Conservation (phyloP, 2,797 vertebrate species). For the Kryptolebias ocellatus region DNA sequence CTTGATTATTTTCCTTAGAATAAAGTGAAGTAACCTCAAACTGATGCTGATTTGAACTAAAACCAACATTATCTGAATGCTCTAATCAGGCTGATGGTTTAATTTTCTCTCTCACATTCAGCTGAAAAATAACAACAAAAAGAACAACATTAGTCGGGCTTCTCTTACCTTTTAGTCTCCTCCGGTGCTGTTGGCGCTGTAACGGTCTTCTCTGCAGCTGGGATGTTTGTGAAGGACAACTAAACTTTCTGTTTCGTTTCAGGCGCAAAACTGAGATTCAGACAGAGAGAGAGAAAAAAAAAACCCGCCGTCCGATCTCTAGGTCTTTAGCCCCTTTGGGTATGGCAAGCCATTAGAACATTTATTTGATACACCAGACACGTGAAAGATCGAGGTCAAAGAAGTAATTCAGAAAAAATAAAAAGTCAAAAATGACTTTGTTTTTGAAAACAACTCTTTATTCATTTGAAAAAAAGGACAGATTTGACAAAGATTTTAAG, state of each 20-base stretch:
- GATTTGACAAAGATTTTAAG: too few relatives aligned
- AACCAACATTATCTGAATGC: too few relatives aligned
- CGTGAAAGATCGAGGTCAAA: neutral
- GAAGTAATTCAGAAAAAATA: neutral
- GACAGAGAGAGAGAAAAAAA: neutral
- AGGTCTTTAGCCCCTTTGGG: neutral
- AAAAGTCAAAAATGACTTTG: neutral
- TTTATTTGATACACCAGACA: neutral
- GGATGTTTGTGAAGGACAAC: fast-evolving
- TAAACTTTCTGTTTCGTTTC: slow-evolving; percentile 39
- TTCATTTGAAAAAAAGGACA: neutral
- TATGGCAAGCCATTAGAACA: neutral
- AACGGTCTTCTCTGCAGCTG: neutral
- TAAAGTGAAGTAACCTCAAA: too few relatives aligned
- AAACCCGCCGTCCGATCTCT: neutral
- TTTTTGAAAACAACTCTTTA: neutral
- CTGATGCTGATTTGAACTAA: too few relatives aligned
- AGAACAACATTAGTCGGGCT: too few relatives aligned
- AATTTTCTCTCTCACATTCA: neutral
- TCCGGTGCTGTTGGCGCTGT: neutral
- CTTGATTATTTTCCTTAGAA: too few relatives aligned
- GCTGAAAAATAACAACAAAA: neutral
- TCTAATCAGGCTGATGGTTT: neutral
- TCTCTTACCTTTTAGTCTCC: neutral
- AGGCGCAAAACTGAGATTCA: too few relatives aligned